Base-by-base conservation (phyloP, 2,888 invertebrate species). In the Bhutanitis thaidina region DNA sequence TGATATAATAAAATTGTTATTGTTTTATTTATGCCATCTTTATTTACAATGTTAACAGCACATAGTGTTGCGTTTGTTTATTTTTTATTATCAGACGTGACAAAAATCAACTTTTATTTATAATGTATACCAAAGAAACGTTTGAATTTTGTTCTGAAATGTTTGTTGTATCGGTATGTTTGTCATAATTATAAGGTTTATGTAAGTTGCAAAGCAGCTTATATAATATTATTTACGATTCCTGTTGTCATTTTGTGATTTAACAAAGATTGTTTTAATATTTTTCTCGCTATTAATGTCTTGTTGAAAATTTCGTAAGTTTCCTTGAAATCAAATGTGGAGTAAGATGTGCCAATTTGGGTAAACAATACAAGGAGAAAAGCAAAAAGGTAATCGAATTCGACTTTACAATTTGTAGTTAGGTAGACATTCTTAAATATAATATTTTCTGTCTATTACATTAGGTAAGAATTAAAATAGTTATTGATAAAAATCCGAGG, bases 301-400 rank as follows among this genome's bases (percentile, higher is more conserved):
- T 8, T 8, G 27, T 20, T 1, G 27, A 27, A 27, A 27, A 27
- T 5, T 4, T 20, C n/a, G 20, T 20, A 20, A 3, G 27, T 27
- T 20, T 20, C 20, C 2, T 20, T 27, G 8, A 8, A 27, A 27
- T 27, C 7, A 7, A 27, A 27, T 20, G 27, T 27, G 13, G 8
- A 27, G 37, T 53, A 60, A 65, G 64, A 61, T 67, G 77, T 79
- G 79, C 79, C 77, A 79, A 79, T 77, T 56, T 52, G 56, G 52
- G 57, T 66, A 60, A 59, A 20, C 52, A 63, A 54, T 61, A 65
- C 59, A 63, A 61, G 58, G 59, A 64, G 55, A 47, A 49, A 41
- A 34, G 51, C 46, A 51, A 51, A 40, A 49, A 44, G 54, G 41
- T 53, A 55, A 60, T 57, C 55, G 58, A 65, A 61, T 61, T 62